Evolutionary conservation across 2,888 invertebrate genomes (phyloP), one percentile per base, ranked within the genome.

Genomic region (Acleris literana): DNA sequence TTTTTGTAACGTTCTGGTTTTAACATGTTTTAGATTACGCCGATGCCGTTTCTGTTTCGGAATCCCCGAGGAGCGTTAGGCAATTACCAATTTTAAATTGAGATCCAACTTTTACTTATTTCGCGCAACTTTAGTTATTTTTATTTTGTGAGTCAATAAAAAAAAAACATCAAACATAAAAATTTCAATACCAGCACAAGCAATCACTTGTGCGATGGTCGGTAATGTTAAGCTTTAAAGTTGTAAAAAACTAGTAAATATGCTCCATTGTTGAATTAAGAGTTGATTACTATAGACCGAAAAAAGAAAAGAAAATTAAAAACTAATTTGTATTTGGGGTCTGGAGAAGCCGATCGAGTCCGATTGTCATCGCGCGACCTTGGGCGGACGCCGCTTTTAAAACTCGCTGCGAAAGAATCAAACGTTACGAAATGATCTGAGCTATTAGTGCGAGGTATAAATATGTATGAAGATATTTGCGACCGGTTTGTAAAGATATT

Each of bases 361-460:
- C 44, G 52, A 39, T 59, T 62, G 66, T 62, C 66, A 53, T n/a
- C 49, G 7, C 39, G 53, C 46, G 62, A 66, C 62, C 66, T 66
- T 66, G 65, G 44, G 33, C 43, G 54, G 65, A 20, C 39, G 52
- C 61, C 29, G 52, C 52, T 25, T 43, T 22, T 33, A 62, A 61
- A 61, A 66, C 61, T 17, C 33, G 44, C 60, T 46, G 17, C 62
- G 33, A 46, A 62, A 62, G 56, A 62, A 53, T 57, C 52, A 39
- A 39, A 57, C 48, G 57, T 66, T 66, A 52, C 66, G 62, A 56
- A 66, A 66, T 57, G 62, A 53, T 66, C 51, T 52, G n/a, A n/a
- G 46, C 61, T 66, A 62, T 46, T 53, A 29, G 53, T 66, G 48
- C 18, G 44, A 20, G 44, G 33, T 29, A 56, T 61, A 57, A 56